Evolutionary conservation across 2,113 vertebrate species (phyloP).

Genomic region (Callopanchax toddi): DNA sequence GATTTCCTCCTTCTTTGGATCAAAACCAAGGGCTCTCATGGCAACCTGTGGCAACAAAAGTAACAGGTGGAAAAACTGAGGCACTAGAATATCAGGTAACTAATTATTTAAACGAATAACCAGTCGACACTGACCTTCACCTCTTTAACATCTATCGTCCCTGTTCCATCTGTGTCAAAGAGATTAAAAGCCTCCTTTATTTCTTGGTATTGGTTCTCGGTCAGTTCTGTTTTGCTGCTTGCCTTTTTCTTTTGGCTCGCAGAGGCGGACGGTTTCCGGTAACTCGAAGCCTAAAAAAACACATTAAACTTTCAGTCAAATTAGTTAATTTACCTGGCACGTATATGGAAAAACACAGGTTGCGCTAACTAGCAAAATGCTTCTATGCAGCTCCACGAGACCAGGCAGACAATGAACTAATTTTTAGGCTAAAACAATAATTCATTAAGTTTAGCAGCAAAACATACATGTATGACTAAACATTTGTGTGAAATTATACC

Average conservation of each 20-base stretch:
- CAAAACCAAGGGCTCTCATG: conserved; percentile 92
- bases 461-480: neutral
- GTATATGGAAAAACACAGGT: too few species aligned
- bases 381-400: neutral
- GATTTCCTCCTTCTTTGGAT: conserved; percentile 95
- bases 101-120: too few species aligned
- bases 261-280: conserved; percentile 73
- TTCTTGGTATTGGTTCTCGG: conserved; percentile 91
- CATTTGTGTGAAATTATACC: conserved; percentile 27
- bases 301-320: neutral
- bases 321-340: neutral
- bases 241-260: conserved; percentile 80
- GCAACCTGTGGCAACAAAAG: conserved; percentile 82
- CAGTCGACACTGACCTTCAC: conserved; percentile 81
- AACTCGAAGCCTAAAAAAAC: conserved; percentile 81
- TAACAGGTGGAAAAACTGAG: neutral
- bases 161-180: conserved; percentile 90
- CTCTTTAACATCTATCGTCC: conserved; percentile 91
- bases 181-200: conserved; percentile 94
- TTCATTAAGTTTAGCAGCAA: neutral
- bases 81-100: too few species aligned
- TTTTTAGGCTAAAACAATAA: neutral
- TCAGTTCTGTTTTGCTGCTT: conserved; percentile 83
- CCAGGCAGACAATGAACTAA: too few species aligned
- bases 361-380: conserved; percentile 39